Evolutionary conservation across 2,888 invertebrate species (phyloP).

Genomic region (Xestobium rufovillosum): DNA sequence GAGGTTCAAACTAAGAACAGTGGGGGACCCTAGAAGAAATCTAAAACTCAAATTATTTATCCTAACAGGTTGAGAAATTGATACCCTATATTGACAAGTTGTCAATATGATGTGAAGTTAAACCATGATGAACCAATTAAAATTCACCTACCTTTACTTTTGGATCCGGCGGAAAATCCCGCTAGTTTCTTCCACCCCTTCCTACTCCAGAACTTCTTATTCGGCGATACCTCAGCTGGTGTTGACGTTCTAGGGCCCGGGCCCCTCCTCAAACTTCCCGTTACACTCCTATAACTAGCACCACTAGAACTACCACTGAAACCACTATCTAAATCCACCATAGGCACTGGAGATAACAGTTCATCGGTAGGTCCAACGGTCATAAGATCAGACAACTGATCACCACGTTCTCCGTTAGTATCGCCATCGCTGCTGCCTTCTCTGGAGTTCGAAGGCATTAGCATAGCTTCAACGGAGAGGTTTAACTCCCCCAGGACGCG

Average conservation of each 20-base stretch:
- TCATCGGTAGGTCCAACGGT: slow-evolving; percentile 66
- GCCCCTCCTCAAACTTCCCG: slow-evolving; percentile 54
- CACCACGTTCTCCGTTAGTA: slow-evolving; percentile 53
- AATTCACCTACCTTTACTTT: slow-evolving; percentile 3
- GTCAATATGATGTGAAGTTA: too few species aligned
- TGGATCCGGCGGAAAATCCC: slow-evolving; percentile 65
- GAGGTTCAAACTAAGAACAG: too few species aligned
- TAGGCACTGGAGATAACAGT: slow-evolving; percentile 59
- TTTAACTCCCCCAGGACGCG: slow-evolving; percentile 79
- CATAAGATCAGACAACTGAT: slow-evolving; percentile 58
- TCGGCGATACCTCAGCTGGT: slow-evolving; percentile 21
- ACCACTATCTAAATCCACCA: slow-evolving; percentile 66
- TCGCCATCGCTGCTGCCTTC: slow-evolving; percentile 55
- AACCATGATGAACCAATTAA: too few species aligned
- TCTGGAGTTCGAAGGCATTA: slow-evolving; percentile 69
- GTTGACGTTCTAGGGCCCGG: slow-evolving; percentile 32
- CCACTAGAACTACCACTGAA: slow-evolving; percentile 79
- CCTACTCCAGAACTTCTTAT: slow-evolving; percentile 62
- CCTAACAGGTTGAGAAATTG: too few species aligned
- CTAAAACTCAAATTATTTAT: too few species aligned
- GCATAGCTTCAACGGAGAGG: slow-evolving; percentile 79
- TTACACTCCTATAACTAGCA: slow-evolving; percentile 58
- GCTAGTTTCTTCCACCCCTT: slow-evolving; percentile 74
- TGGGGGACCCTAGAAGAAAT: too few species aligned
- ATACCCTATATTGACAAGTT: too few species aligned